Base-by-base conservation (phyloP, 2,113 vertebrate species). In the Addax nasomaculatus region DNA sequence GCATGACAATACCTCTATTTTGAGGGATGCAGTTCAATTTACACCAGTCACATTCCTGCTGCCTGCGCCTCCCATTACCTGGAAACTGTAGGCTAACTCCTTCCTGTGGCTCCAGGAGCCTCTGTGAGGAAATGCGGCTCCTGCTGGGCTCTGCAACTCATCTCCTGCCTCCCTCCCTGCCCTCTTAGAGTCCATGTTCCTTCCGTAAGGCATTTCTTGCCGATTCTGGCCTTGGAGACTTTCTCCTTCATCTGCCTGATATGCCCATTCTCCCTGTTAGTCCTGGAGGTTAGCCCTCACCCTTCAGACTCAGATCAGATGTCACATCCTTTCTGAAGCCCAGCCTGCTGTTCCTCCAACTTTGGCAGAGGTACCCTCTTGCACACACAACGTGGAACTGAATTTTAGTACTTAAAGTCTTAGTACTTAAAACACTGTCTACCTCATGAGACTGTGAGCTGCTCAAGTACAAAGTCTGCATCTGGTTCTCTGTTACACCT, bases 401-500 rank as follows among this genome's bases (percentile, higher is more conserved):
- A 95, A 47, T 87, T 80, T 57, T 39, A 45, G 51, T 85, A n/a
- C 36, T 95, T 89, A 36, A 3, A 45, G 39, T 57, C 21, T 57
- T 57, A 57, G 25, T 12, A n/a, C 49, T 95, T 86, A 49, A 3
- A 45, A 39, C 36, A n/a, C 15, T 13, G 51, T 80, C 58, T 90
- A 84, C 57, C 51, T 30, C 58, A 5, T 2, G 30, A 17, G 67
- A 29, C 91, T 51, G 2, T 17, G 73, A 62, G 39, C 88, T 92
- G 85, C 89, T n/a, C 76, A 76, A 33, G 25, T 29, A 53, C 2
- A 27, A 94, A 58, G 55, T 5, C 43, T 84, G 51, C 0, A 0
- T 93, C 89, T 85, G 95, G 58, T 88, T 96, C n/a, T 93, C 49
- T 62, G 39, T 80, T 53, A n/a, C 55, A 57, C 47, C 47, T 49